These are phyloP conservation scores for Brachyalestes nurse DNA, from an alignment of 2,797 vertebrate genomes.

Conservation along the genomic window DNA sequence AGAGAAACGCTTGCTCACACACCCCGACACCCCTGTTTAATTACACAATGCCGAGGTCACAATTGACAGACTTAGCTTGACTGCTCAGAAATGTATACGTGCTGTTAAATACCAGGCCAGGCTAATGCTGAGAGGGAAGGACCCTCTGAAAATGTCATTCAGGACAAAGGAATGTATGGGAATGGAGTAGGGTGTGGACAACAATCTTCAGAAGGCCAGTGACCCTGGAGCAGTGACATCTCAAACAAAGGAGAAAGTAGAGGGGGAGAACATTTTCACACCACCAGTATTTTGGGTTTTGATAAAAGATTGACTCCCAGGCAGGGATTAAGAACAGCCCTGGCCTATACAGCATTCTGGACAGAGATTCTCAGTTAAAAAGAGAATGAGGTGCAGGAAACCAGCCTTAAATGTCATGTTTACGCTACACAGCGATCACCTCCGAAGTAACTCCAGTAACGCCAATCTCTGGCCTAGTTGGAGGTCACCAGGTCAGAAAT, in stretches of 20 bases:
- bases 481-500: no score
- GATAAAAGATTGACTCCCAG: not conserved
- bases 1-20: conserved; percentile 18
- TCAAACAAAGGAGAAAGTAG: no score
- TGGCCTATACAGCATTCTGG: no score
- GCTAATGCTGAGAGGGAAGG: not conserved
- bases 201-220: not conserved
- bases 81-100: not conserved
- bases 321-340: no score
- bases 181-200: not conserved
- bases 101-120: not conserved
- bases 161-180: not conserved
- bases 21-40: no score
- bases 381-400: no score
- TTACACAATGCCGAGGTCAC: not conserved
- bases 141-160: not conserved
- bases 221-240: not conserved
- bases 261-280: no score
- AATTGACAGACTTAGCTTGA: not conserved
- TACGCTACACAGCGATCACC: no score
- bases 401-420: no score
- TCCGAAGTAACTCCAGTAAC: no score
- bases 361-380: no score
- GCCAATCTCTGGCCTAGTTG: no score
- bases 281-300: not conserved